Conservation (phyloP, 2,113 vertebrate genomes). For the Actenoides lindsayi region DNA sequence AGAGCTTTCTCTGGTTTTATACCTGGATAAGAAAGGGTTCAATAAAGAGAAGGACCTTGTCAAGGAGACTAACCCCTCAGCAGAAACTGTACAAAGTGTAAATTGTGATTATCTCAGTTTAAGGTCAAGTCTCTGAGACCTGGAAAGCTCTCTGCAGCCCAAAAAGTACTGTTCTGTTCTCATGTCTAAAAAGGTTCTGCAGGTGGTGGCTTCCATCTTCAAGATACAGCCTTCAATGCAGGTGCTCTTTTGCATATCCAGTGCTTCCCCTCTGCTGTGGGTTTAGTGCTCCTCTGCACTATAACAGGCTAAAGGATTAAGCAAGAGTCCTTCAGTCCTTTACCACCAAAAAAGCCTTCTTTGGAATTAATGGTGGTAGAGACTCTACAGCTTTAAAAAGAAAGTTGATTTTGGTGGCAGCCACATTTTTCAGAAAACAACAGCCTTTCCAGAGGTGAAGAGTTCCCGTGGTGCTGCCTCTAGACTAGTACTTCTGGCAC, state of each 20-base stretch:
- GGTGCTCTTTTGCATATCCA: background rate
- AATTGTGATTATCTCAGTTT: background rate
- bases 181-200: background rate
- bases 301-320: background rate
- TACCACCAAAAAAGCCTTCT: background rate
- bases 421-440: background rate
- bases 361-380: background rate
- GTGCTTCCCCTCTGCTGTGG: fast-evolving
- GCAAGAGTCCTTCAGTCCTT: background rate
- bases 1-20: background rate
- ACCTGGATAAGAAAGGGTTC: background rate
- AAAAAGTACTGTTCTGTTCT: background rate
- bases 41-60: background rate
- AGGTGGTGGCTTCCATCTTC: background rate
- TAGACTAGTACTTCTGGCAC: background rate
- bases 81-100: background rate
- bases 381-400: background rate
- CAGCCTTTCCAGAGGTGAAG: background rate
- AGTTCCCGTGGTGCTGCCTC: background rate
- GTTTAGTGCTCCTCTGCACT: background rate
- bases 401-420: background rate
- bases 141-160: background rate
- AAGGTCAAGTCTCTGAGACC: background rate
- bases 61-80: background rate
- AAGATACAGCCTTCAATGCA: background rate